Evolutionary conservation across 2,888 invertebrate genomes (phyloP).

Genomic region (Oasisia sp.): DNA sequence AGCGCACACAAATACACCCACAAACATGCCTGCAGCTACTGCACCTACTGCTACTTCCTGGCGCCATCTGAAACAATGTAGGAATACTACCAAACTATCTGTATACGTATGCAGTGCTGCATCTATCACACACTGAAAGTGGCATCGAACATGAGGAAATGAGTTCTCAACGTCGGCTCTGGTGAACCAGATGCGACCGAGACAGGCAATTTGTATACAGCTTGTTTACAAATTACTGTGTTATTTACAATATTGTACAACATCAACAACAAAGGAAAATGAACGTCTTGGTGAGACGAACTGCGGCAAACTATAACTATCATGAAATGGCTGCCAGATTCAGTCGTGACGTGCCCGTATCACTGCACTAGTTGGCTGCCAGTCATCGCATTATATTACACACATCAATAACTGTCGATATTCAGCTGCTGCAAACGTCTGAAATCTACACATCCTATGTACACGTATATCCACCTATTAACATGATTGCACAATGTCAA

Average conservation of each 20-base stretch:
- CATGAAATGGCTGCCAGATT: not conserved
- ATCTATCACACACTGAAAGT: not conserved
- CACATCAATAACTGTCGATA: not conserved
- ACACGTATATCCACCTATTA: constrained; percentile 9
- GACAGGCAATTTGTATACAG: not conserved
- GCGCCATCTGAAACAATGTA: not conserved
- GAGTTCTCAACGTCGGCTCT: not conserved
- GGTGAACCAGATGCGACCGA: not conserved
- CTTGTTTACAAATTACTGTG: not conserved
- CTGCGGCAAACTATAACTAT: not conserved
- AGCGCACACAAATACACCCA: not conserved
- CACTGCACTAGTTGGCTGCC: not conserved
- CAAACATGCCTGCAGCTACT: not conserved
- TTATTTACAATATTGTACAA: constrained; percentile 13
- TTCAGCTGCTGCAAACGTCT: not conserved
- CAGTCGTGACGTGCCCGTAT: not conserved
- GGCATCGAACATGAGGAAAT: not conserved
- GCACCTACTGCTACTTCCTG: not conserved
- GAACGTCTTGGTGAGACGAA: not conserved
- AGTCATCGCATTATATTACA: not conserved
- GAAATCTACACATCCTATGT: not conserved
- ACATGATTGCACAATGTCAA: constrained; percentile 2
- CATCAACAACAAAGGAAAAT: constrained; percentile 9
- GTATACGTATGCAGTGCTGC: not conserved
- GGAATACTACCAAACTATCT: not conserved